Percentiles rank a stretch among this genome's conserved stretches.
Evolutionary conservation across 2,888 invertebrate genomes (phyloP).

Genomic region (Calephelis perditalis): DNA sequence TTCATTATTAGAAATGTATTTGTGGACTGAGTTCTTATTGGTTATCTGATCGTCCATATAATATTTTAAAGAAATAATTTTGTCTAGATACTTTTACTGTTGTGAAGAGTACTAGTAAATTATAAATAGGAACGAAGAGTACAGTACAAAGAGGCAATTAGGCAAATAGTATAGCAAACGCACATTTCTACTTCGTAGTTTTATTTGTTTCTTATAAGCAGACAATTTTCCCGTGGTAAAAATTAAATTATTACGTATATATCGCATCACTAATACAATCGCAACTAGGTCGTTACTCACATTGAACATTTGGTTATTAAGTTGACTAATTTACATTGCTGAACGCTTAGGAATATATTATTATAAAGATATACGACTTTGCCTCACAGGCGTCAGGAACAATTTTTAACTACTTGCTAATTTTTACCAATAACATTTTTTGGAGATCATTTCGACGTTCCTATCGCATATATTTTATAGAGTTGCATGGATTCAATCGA

Average conservation of each 20-base stretch:
- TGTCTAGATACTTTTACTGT: too few relatives aligned
- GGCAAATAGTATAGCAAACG: slow-evolving; percentile 24
- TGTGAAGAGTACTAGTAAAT: too few relatives aligned
- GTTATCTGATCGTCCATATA: too few relatives aligned
- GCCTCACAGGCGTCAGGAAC: slow-evolving; percentile 77
- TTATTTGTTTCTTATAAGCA: slow-evolving; percentile 75
- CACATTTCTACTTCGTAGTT: slow-evolving; percentile 70
- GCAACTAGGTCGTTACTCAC: slow-evolving; percentile 76
- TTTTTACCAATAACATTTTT: slow-evolving; percentile 55
- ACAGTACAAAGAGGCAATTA: too few relatives aligned
- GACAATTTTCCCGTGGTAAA: slow-evolving; percentile 73
- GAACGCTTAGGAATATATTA: slow-evolving; percentile 63
- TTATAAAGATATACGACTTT: slow-evolving; percentile 68
- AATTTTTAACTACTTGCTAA: slow-evolving; percentile 74
- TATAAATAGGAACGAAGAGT: too few relatives aligned
- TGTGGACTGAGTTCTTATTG: too few relatives aligned
- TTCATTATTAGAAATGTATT: too few relatives aligned
- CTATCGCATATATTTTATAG: slow-evolving; percentile 64
- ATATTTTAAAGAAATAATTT: too few relatives aligned
- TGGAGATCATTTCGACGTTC: slow-evolving; percentile 60
- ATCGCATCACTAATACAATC: slow-evolving; percentile 76
- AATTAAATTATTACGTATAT: slow-evolving; percentile 78
- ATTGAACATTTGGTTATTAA: slow-evolving; percentile 76
- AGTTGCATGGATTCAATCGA: slow-evolving; percentile 6
- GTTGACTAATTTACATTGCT: slow-evolving; percentile 60